These are phyloP conservation scores for Rhagophthalmus giganteus DNA, from an alignment of 2,888 invertebrate genomes.

Conservation along the genomic window DNA sequence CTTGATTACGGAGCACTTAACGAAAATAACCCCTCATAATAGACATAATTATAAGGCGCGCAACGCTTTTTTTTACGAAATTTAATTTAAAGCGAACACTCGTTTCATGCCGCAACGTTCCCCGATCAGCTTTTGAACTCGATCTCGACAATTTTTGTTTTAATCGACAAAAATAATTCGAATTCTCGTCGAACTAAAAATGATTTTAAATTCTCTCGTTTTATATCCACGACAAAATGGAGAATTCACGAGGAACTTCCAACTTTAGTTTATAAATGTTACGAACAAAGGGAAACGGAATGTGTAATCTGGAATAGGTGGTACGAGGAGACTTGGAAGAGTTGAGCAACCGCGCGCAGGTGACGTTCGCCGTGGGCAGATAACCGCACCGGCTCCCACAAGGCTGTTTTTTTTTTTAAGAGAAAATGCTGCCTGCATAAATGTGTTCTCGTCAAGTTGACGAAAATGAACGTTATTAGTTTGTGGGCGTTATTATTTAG, in stretches of 20 bases:
- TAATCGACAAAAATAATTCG: no score
- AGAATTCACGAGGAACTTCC: conserved; percentile 3
- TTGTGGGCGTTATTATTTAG: no score
- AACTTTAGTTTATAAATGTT: conserved; percentile 14
- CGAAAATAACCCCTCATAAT: neutral
- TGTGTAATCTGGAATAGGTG: conserved; percentile 21
- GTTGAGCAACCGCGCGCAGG: conserved; percentile 25
- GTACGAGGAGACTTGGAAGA: no score
- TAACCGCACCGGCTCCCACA: conserved; percentile 24
- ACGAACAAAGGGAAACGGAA: conserved; percentile 17
- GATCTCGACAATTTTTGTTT: neutral
- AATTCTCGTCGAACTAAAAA: no score
- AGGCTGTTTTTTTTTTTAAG: conserved; percentile 14
- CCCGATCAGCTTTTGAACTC: neutral
- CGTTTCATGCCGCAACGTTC: neutral
- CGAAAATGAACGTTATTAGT: no score
- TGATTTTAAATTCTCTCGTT: neutral
- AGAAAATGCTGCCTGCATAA: conserved; percentile 16
- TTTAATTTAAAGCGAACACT: neutral
- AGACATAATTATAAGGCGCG: neutral
- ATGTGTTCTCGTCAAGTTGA: no score
- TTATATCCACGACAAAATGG: conserved; percentile 2
- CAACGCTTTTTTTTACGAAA: neutral
- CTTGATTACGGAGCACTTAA: neutral
- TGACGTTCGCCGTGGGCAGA: conserved; percentile 20